Base-by-base conservation (phyloP, 2,113 vertebrate species). In the Laterallus jamaicensis region DNA sequence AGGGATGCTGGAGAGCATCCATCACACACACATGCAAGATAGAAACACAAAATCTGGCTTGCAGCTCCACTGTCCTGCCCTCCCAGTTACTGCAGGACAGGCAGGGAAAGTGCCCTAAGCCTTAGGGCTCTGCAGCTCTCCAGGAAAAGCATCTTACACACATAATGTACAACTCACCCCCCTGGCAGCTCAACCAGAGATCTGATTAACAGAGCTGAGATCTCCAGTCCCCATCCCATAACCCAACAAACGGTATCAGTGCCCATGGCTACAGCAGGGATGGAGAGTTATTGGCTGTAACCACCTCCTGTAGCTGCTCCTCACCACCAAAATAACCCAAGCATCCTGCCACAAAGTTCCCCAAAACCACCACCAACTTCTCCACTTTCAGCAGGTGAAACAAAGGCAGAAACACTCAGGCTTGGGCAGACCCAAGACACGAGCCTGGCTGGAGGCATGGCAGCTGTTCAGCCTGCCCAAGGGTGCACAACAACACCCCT, bases 401-500 rank as follows among this genome's bases (percentile, higher is more conserved):
- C 7, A 9, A 59, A 68, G 56, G 39, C 11, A 47, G 55, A 10
- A n/a, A 60, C 78, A 59, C 66, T 74, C 67, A 42, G 44, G 67
- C 54, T 52, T 20, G 70, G 39, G 81, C 58, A 89, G 58, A 82
- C 7, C 74, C 25, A 6, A 42, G 70, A 68, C 67, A 29, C 29
- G 37, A 47, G 47, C 26, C 24, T 60, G 78, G 66, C 5, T 10
- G 55, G 60, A 76, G 63, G 35, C 28, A 19, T 8, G 77, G n/a
- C 47, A 32, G 35, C 5, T 50, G 37, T 15, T 62, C 55, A 37
- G 44, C n/a, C 60, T 44, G 77, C 19, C 47, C 76, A 10, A 2
- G 4, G 20, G 42, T 0, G 0, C 66, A 29, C 1, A 0, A 12
- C 22, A 64, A 5, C 49, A 78, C 22, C 39, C 10, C 24, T 16